phyloP scores from a whole-genome alignment of 2,113 vertebrate species.

The Azemiops feae region DNA sequence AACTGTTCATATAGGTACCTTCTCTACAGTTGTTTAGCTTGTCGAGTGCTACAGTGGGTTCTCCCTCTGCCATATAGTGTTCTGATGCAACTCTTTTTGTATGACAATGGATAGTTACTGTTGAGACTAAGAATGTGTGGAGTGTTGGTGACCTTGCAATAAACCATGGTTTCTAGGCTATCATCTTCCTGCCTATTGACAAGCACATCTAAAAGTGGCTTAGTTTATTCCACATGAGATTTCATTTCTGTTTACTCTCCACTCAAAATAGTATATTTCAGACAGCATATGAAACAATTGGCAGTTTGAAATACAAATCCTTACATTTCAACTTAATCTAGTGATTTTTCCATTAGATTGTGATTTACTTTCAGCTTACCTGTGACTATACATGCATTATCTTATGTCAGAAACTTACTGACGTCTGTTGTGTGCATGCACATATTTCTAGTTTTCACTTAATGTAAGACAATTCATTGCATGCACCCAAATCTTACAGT shows the following conservation, averaged over 20 bases:
- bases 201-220: background rate
- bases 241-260: background rate
- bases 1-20: background rate
- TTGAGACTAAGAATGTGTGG: too few relatives aligned
- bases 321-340: background rate
- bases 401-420: background rate
- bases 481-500: background rate
- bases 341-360: background rate
- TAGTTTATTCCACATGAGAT: background rate
- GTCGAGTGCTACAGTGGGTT: background rate
- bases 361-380: background rate
- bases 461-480: background rate
- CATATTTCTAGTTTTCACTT: background rate
- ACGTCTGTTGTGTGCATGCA: background rate
- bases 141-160: too few relatives aligned
- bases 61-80: background rate
- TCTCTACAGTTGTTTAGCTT: background rate
- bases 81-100: background rate
- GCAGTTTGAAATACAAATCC: background rate
- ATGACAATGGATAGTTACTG: background rate
- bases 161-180: background rate
- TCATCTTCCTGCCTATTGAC: background rate
- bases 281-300: background rate
- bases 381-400: background rate
- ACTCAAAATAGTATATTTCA: background rate